Evolutionary conservation across 2,113 vertebrate genomes (phyloP), one percentile per base, ranked within the genome.

Genomic region (Nesoenas mayeri): DNA sequence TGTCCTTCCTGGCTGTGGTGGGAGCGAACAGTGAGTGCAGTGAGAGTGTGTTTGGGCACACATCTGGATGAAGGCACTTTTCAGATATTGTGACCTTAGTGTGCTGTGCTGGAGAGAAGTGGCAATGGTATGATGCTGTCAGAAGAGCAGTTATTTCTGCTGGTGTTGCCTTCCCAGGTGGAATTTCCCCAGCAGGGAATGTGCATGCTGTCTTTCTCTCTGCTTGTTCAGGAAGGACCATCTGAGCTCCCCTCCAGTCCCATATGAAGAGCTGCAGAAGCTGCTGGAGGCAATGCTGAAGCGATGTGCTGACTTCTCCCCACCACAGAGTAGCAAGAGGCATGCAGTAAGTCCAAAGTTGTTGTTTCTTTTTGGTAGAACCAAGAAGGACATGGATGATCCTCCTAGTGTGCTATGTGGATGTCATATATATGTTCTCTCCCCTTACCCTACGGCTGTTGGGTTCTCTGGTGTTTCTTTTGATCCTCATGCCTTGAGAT

Each of bases 161-260:
- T 77, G 32, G 16, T 73, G 38, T 58, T 85, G 42, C n/a, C 42
- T 91, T 88, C 54, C 36, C 31, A 21, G 15, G 31, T 71, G 21
- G 26, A 53, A 61, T 80, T 51, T 81, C 25, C 34, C 34, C 60
- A 74, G 12, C 13, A 54, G 26, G 64, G 38, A 61, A 34, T 48
- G 13, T 54, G 19, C 65, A 53, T 71, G 12, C 38, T 94, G 32
- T 96, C 69, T 96, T 80, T 97, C 61, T 95, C 91, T 97, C 78
- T 66, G 8, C 94, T 73, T 92, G 5, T 92, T 58, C 95, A 99
- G 99, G 97, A 98, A 98, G 80, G 98, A 99, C 86, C 99, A 99
- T 79, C 98, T 99, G 97, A 98, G 98, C 64, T 97, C 89, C 66
- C 97, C 93, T 28, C 99, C 99, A 26, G 98, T 99, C 53, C 99